Base-by-base conservation (phyloP, 2,888 invertebrate genomes). In the Ennomos erosarius region DNA sequence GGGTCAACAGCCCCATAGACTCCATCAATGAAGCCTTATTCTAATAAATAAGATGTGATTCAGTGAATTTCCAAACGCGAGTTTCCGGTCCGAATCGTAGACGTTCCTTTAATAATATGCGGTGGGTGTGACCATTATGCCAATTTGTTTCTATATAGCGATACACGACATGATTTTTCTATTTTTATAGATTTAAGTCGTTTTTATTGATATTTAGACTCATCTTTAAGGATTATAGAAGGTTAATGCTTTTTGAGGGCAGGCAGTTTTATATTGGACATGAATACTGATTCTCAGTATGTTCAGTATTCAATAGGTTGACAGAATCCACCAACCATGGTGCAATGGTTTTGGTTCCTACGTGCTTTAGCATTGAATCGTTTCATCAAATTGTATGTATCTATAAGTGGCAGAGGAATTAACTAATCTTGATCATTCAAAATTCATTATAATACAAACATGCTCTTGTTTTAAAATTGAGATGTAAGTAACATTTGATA, bases 81-180 rank as follows among this genome's bases (percentile, higher is more conserved):
- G 46, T 64, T 66, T 68, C 64, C 64, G 63, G 66, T 56, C 43
- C 49, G 37, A 42, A 43, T 39, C 11, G 35, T 26, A 39, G 13
- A 26, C 46, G 36, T 34, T 62, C 57, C 55, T 60, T 42, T 60
- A 62, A 55, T 44, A 34, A 55, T 56, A 65, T 60, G 51, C 64
- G 39, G 64, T 64, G 56, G 68, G 68, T 62, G 66, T 59, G 64
- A 58, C 52, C 40, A 57, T 59, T 61, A 58, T 66, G 64, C 55
- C 64, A 58, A 66, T 58, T 60, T 45, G 52, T 64, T 55, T 66
- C 54, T 57, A 53, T 64, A 63, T 36, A 34, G 34, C 12, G 38
- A 56, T 56, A 48, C 55, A 42, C 45, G 57, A 58, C 36, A 43
- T 50, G 45, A 59, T 52, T 34, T 44, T 26, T 38, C 57, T 56